Evolutionary conservation across 2,113 vertebrate species (phyloP).

Genomic region (Malurus melanocephalus): DNA sequence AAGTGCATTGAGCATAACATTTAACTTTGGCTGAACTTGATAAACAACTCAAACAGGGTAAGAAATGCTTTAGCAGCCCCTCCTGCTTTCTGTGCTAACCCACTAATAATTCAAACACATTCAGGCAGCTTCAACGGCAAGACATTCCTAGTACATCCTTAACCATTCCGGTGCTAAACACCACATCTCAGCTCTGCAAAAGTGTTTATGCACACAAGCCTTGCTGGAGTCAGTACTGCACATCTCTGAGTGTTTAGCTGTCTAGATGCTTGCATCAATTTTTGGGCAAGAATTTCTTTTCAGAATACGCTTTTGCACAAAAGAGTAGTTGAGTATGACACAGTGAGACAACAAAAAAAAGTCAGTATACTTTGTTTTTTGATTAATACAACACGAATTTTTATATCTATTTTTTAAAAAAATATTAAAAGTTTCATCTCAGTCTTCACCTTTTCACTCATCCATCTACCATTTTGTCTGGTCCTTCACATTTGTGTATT

Average conservation of each 20-base stretch:
- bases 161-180: not conserved
- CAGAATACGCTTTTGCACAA: not conserved
- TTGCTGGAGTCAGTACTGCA: not conserved
- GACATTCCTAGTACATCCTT: not conserved
- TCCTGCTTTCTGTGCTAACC: not conserved
- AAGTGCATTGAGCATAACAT: constrained; percentile 16
- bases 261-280: not conserved
- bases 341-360: not conserved
- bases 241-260: not conserved
- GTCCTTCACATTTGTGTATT: not conserved
- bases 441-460: not conserved
- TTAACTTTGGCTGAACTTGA: constrained; percentile 63
- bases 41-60: constrained; percentile 14
- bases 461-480: not conserved
- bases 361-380: not conserved
- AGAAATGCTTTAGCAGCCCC: not conserved
- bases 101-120: not conserved
- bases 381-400: not conserved
- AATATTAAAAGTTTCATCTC: not conserved
- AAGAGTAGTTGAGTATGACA: not conserved
- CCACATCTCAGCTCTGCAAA: not conserved
- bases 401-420: not conserved
- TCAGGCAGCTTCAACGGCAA: not conserved
- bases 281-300: not conserved
- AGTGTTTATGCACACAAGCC: not conserved